Evolutionary conservation across 2,113 vertebrate genomes (phyloP).

Genomic region (Phoenicopterus ruber): DNA sequence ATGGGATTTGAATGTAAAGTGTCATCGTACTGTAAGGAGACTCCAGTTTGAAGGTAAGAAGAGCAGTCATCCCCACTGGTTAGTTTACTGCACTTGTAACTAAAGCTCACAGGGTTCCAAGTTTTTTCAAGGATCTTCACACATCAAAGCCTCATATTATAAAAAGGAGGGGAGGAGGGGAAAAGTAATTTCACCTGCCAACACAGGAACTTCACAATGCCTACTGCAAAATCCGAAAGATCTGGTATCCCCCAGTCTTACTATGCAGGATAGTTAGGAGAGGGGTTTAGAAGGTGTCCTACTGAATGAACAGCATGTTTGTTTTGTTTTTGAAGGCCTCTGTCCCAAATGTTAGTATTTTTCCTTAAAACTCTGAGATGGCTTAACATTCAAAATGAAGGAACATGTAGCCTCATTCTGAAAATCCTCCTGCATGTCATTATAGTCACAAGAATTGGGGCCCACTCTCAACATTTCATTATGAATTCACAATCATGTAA

Average conservation of each 20-base stretch:
- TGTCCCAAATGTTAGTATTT: neutral
- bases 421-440: neutral
- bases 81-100: neutral
- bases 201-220: neutral
- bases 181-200: neutral
- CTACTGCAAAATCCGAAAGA: neutral
- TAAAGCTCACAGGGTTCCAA: neutral
- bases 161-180: neutral
- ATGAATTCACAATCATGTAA: neutral
- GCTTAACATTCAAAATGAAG: neutral
- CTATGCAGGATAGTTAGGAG: neutral
- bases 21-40: accelerated
- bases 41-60: neutral
- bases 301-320: neutral
- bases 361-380: neutral
- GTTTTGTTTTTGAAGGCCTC: neutral
- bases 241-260: neutral
- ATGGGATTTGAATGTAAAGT: neutral
- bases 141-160: neutral
- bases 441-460: accelerated
- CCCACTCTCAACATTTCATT: neutral
- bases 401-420: neutral
- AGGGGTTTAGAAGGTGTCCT: neutral
- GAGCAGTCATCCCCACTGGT: neutral
- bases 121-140: neutral